Evolutionary conservation across 2,797 vertebrate species (phyloP).

Genomic region (Sebastiscus tertius): DNA sequence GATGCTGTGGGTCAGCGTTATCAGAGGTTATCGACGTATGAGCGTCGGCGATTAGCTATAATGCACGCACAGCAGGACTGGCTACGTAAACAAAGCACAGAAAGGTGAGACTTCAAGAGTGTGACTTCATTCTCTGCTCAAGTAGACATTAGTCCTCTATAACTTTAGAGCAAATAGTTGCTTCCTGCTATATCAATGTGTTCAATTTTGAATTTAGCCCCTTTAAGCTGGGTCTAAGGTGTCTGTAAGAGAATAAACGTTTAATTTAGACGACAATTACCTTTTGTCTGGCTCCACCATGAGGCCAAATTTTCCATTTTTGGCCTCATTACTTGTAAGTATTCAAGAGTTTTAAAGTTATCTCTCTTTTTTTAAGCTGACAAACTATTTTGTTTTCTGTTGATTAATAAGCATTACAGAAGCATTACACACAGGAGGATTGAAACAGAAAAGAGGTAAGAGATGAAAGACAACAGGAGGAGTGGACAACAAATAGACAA

Average conservation of each 20-base stretch:
- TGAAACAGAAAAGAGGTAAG: neutral
- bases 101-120: no score
- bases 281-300: constrained; percentile 7
- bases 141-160: no score
- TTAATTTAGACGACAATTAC: neutral
- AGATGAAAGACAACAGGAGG: neutral
- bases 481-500: neutral
- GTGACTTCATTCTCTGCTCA: no score
- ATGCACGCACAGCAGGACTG: accelerated
- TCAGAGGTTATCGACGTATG: accelerated
- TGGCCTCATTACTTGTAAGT: neutral
- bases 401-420: neutral
- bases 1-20: no score
- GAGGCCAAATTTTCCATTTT: neutral
- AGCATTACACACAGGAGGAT: neutral
- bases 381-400: neutral
- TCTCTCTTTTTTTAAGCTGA: accelerated
- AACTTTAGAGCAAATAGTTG: no score
- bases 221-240: neutral
- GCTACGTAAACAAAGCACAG: no score
- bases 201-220: neutral
- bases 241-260: neutral
- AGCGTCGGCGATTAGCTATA: accelerated
- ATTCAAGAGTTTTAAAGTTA: neutral
- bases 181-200: no score